phyloP scores from a whole-genome alignment of 2,888 invertebrate genomes.

The Tachina lurida region DNA sequence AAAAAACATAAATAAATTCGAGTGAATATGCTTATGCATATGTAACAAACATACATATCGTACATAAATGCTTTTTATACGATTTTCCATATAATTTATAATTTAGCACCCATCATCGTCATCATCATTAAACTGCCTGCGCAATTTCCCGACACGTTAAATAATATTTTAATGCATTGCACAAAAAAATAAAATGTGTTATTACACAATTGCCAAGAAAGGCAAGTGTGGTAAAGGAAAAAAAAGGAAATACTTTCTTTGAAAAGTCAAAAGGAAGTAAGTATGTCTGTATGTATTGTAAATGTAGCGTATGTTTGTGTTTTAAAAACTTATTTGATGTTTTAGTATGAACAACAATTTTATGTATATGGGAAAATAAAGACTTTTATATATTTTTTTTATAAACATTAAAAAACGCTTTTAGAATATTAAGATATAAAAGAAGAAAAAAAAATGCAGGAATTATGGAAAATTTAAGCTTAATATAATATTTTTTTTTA shows the following conservation, averaged over 20 bases:
- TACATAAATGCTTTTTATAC: slow-evolving; percentile 42
- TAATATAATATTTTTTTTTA: neutral
- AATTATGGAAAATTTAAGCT: neutral
- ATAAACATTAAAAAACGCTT: slow-evolving; percentile 50
- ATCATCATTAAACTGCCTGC: slow-evolving; percentile 31
- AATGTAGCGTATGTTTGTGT: neutral
- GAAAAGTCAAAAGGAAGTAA: neutral
- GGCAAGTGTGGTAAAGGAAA: neutral
- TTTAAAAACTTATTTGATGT: slow-evolving; percentile 27
- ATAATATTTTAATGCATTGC: slow-evolving; percentile 36
- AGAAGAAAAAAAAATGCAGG: neutral
- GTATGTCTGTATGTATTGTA: too few relatives aligned
- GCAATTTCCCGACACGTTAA: slow-evolving; percentile 12
- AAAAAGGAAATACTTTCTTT: neutral
- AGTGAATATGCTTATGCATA: neutral
- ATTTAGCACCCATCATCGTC: slow-evolving; percentile 55
- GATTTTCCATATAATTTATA: slow-evolving; percentile 62
- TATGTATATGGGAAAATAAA: slow-evolving; percentile 28
- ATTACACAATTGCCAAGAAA: neutral
- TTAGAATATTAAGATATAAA: slow-evolving; percentile 64
- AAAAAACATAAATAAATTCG: neutral
- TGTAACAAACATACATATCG: neutral
- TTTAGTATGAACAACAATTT: slow-evolving; percentile 45
- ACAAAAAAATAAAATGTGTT: slow-evolving; percentile 4
- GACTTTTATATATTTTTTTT: neutral